These are phyloP conservation scores for Paralichthys olivaceus DNA, from an alignment of 2,113 vertebrate species.

Conservation along the genomic window DNA sequence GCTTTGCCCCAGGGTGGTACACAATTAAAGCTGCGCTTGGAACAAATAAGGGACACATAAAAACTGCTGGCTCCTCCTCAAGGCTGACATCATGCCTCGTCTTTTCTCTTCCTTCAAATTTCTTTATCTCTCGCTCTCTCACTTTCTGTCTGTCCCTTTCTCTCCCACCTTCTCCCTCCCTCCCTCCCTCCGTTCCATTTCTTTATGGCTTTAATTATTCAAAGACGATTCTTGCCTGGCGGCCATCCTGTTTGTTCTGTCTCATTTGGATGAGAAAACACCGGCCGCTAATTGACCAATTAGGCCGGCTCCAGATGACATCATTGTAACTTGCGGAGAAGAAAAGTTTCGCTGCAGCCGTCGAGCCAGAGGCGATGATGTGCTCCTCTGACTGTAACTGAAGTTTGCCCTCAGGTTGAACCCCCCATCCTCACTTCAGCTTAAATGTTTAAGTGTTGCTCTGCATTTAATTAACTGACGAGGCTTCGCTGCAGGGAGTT, in stretches of 20 bases:
- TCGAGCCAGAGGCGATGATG: slow-evolving; percentile 26
- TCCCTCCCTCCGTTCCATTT: slow-evolving; percentile 35
- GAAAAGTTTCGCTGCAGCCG: slow-evolving; percentile 45
- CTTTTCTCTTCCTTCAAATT: slow-evolving; percentile 28
- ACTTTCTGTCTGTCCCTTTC: slow-evolving; percentile 15
- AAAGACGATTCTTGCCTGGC: slow-evolving; percentile 63
- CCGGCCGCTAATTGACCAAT: slow-evolving; percentile 74
- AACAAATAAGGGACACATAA: slow-evolving; percentile 84
- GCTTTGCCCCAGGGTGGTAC: slow-evolving; percentile 70
- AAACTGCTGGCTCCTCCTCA: slow-evolving; percentile 91
- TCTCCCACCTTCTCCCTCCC: background rate
- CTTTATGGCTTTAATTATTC: slow-evolving; percentile 71
- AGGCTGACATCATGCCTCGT: slow-evolving; percentile 91
- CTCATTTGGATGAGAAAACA: slow-evolving; percentile 71
- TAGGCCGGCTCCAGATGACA: slow-evolving; percentile 71
- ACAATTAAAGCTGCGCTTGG: slow-evolving; percentile 89
- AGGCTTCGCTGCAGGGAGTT: background rate
- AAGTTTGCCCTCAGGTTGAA: slow-evolving; percentile 7
- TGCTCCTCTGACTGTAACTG: slow-evolving; percentile 16
- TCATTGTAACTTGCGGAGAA: slow-evolving; percentile 60
- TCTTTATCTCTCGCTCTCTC: slow-evolving; percentile 40
- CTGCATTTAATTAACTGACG: slow-evolving; percentile 19
- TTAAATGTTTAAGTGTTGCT: slow-evolving; percentile 4
- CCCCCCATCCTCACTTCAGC: background rate
- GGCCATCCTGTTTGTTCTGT: slow-evolving; percentile 62